phyloP scores from a whole-genome alignment of 2,113 vertebrate species.

The Pagrus major region DNA sequence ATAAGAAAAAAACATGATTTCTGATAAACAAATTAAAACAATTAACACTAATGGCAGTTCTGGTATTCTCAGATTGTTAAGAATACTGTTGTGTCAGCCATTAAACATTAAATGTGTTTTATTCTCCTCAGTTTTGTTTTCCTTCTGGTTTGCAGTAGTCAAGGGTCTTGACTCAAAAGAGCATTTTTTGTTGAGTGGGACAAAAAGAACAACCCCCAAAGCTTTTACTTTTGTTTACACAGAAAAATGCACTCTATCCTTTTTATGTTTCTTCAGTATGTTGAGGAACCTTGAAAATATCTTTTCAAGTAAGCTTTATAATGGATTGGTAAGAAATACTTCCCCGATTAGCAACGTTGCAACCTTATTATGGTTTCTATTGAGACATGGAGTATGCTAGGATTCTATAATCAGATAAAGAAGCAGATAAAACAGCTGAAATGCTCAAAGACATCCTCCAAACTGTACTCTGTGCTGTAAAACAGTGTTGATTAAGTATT shows the following conservation, averaged over 20 bases:
- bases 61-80: not conserved
- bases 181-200: not conserved
- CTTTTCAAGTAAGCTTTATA: conserved; percentile 4
- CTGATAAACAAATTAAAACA: not conserved
- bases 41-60: not conserved
- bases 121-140: not conserved
- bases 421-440: conserved; percentile 15
- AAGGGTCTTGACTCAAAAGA: not conserved
- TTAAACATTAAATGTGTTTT: not conserved
- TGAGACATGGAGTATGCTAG: not conserved
- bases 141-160: not conserved
- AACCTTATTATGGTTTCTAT: not conserved
- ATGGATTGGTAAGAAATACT: not conserved
- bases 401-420: not conserved
- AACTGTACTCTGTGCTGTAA: conserved; percentile 35
- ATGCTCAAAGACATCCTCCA: conserved; percentile 18
- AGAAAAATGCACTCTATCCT: not conserved
- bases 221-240: not conserved
- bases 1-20: not conserved
- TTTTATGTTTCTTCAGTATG: not conserved
- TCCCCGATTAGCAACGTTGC: not conserved
- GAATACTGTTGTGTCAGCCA: not conserved
- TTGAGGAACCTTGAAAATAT: not conserved
- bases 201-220: too few relatives aligned
- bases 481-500: conserved; percentile 65